Percentiles rank a stretch among this genome's conserved stretches.
These are phyloP conservation scores for Antheraea yamamai DNA, from an alignment of 2,888 invertebrate genomes.

Conservation along the genomic window DNA sequence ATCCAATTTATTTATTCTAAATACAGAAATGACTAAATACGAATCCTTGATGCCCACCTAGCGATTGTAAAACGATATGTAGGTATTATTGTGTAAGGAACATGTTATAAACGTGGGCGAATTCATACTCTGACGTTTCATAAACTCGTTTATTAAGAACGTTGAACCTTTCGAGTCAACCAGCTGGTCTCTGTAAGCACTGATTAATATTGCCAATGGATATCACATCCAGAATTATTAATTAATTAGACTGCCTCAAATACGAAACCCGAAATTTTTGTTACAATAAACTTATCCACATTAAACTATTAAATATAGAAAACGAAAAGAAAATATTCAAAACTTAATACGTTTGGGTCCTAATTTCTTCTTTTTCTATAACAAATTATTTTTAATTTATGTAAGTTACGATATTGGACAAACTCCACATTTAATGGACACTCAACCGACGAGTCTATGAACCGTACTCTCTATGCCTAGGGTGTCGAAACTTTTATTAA, in stretches of 20 bases:
- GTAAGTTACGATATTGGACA: too few species aligned
- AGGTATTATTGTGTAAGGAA: background rate
- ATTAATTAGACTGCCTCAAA: background rate
- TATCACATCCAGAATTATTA: background rate
- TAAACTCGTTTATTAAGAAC: conserved; percentile 8
- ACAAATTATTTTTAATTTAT: too few species aligned
- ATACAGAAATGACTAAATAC: conserved; percentile 1
- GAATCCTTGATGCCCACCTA: background rate
- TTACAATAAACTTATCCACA: background rate
- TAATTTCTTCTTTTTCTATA: too few species aligned
- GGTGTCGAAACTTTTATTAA: too few species aligned
- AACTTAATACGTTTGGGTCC: too few species aligned
- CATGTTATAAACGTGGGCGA: background rate
- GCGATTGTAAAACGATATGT: background rate
- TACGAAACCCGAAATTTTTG: background rate
- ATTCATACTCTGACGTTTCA: background rate
- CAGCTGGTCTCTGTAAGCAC: background rate
- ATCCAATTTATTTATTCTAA: background rate
- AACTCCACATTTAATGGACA: too few species aligned
- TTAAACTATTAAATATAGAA: background rate
- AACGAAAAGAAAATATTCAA: too few species aligned
- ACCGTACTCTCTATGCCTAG: too few species aligned
- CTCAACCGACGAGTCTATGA: too few species aligned
- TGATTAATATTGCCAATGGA: background rate
- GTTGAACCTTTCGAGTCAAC: background rate